A percentile compares a stretch with the other conserved stretches of the same genome.
Conservation (phyloP, 1,140 invertebrate genomes). For the Eubasilissa regina region DNA sequence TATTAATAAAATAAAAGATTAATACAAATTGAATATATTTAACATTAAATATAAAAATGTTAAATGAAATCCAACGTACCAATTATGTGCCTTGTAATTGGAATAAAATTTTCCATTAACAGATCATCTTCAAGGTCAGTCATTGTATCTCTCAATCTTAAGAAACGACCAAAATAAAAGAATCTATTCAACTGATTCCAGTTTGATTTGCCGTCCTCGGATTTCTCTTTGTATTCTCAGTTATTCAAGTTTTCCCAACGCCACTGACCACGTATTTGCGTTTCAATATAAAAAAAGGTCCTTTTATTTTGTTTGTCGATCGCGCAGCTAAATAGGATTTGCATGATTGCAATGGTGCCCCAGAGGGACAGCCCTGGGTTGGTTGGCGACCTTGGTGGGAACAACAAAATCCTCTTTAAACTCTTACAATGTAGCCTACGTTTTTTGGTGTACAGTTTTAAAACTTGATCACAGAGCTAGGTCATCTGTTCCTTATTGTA, state of each 20-base stretch:
- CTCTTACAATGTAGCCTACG: neutral
- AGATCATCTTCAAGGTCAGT: too few relatives aligned
- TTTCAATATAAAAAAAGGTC: constrained; percentile 7
- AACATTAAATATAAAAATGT: too few relatives aligned
- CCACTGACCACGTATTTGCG: neutral
- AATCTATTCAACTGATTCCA: too few relatives aligned
- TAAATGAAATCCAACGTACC: too few relatives aligned
- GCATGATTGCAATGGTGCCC: constrained; percentile 17
- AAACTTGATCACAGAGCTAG: neutral
- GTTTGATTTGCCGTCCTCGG: too few relatives aligned
- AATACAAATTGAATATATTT: too few relatives aligned
- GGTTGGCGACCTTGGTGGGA: neutral
- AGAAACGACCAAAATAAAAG: too few relatives aligned
- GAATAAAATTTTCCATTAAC: too few relatives aligned
- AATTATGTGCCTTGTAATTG: too few relatives aligned
- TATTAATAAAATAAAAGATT: too few relatives aligned
- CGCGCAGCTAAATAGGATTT: constrained; percentile 19
- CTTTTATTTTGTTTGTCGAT: constrained; percentile 17
- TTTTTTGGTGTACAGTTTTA: neutral
- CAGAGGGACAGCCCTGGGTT: neutral
- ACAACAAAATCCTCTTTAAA: neutral
- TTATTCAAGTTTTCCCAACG: neutral
- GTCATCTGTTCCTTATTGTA: neutral
- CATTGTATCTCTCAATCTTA: too few relatives aligned
- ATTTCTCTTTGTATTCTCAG: too few relatives aligned